These are phyloP conservation scores for Sandelia bainsii DNA, from an alignment of 2,797 vertebrate species.

Conservation along the genomic window DNA sequence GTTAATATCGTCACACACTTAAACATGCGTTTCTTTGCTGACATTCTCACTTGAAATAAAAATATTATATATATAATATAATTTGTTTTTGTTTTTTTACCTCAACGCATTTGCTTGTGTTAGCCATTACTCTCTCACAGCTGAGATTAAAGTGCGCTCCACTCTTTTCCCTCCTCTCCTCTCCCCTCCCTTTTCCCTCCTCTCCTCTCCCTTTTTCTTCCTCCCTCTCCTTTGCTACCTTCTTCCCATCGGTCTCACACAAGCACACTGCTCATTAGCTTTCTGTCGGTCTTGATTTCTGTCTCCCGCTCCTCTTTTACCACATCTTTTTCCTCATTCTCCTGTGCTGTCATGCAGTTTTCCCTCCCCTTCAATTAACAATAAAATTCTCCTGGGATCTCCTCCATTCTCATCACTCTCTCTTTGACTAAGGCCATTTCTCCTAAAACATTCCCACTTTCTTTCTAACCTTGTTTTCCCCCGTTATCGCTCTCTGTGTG, in stretches of 20 bases:
- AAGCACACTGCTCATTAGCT: constrained; percentile 79
- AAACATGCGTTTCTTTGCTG: background rate
- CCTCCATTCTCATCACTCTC: constrained; percentile 38
- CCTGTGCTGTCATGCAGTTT: constrained; percentile 34
- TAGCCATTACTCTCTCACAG: constrained; percentile 55
- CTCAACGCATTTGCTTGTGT: constrained; percentile 34
- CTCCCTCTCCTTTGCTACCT: constrained; percentile 45
- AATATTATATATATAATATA: too few relatives aligned
- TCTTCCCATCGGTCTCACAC: constrained; percentile 62
- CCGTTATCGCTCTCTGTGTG: constrained; percentile 18
- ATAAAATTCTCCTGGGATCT: constrained; percentile 41
- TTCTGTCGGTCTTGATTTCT: constrained; percentile 74
- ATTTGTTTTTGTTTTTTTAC: too few relatives aligned
- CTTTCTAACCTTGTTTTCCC: constrained; percentile 20
- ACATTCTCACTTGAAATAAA: too few relatives aligned
- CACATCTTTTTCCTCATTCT: constrained; percentile 19
- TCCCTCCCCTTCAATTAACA: constrained; percentile 23
- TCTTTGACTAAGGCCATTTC: constrained; percentile 25
- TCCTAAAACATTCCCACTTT: constrained; percentile 13
- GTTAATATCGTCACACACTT: background rate
- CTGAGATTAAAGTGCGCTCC: constrained; percentile 48
- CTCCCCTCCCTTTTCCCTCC: constrained; percentile 20
- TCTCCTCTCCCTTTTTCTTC: background rate
- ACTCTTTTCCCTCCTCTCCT: constrained; percentile 18
- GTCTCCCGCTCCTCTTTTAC: constrained; percentile 42